Evolutionary conservation across 2,888 invertebrate genomes (phyloP).

Genomic region (Orchesella flavescens): DNA sequence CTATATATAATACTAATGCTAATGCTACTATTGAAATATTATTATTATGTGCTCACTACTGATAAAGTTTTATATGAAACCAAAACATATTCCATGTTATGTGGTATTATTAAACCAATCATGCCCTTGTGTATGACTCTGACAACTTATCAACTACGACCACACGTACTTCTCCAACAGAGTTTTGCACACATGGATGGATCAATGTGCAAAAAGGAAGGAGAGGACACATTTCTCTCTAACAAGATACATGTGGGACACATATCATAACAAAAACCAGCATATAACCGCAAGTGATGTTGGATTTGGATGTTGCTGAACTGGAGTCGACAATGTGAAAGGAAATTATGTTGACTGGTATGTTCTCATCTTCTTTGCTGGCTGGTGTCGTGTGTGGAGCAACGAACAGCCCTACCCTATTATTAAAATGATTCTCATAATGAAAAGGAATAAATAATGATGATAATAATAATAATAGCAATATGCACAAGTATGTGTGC

Average conservation of each 20-base stretch:
- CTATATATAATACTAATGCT: neutral
- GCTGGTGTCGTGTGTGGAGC: no score
- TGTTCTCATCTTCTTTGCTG: neutral
- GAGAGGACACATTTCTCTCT: no score
- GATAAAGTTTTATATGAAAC: constrained; percentile 3
- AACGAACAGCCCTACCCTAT: neutral
- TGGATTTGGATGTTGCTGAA: no score
- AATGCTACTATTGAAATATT: constrained; percentile 4
- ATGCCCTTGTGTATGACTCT: constrained; percentile 21
- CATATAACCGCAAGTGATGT: neutral
- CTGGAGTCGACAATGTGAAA: constrained; percentile 4
- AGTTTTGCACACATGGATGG: no score
- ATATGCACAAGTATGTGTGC: neutral
- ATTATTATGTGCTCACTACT: neutral
- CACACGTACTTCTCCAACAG: neutral
- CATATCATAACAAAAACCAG: no score
- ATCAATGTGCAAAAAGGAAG: no score
- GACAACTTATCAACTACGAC: constrained; percentile 7
- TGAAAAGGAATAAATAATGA: constrained; percentile 17
- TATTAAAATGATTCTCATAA: neutral
- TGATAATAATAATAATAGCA: constrained; percentile 1
- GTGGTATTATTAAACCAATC: constrained; percentile 26
- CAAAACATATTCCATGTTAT: neutral
- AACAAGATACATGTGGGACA: no score
- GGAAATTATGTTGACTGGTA: neutral